Evolutionary conservation across 2,797 vertebrate genomes (phyloP).

Genomic region (Choloepus didactylus): DNA sequence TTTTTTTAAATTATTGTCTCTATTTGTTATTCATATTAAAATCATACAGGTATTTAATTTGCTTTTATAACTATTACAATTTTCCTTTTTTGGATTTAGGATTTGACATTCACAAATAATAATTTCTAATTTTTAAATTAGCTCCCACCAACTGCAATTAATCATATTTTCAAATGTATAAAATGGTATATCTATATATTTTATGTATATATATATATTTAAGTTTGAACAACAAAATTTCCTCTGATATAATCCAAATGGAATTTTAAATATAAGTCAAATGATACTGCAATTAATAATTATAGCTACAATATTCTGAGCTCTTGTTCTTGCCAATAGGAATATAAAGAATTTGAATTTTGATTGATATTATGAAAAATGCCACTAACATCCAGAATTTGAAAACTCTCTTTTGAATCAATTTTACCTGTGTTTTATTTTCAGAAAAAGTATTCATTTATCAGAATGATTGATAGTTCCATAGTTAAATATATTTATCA

Average conservation of each 20-base stretch:
- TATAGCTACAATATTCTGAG: background rate
- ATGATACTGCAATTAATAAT: background rate
- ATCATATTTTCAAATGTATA: background rate
- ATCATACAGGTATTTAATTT: background rate
- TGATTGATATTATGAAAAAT: background rate
- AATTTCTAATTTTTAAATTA: background rate
- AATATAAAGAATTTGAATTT: background rate
- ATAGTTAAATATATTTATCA: background rate
- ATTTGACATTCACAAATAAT: conserved; percentile 4
- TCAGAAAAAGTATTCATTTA: background rate
- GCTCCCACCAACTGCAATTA: background rate
- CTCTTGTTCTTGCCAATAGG: background rate
- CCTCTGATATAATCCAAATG: background rate
- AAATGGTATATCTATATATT: background rate
- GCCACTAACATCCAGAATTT: background rate
- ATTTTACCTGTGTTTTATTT: background rate
- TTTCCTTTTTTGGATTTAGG: background rate
- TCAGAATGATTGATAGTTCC: background rate
- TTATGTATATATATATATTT: background rate
- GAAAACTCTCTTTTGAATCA: background rate
- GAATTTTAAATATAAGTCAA: conserved; percentile 3
- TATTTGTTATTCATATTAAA: background rate
- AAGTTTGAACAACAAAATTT: background rate
- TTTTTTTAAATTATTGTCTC: background rate
- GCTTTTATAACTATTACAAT: background rate